A percentile compares a stretch with the other conserved stretches of the same genome.
Conservation (phyloP, 2,113 vertebrate genomes). For the Elachura formosa region DNA sequence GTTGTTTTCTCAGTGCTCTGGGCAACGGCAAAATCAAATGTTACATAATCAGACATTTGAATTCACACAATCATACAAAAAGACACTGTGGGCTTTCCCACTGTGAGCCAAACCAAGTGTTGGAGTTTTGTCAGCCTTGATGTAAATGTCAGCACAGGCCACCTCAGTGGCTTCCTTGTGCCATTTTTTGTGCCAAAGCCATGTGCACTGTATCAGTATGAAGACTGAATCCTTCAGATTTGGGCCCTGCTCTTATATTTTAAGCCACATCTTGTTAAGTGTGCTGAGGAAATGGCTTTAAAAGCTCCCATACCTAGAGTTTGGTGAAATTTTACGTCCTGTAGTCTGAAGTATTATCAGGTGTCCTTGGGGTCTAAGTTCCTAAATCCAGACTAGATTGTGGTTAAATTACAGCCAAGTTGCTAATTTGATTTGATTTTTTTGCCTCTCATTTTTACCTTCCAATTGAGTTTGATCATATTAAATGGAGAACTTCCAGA, state of each 20-base stretch:
- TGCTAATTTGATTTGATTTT: not conserved
- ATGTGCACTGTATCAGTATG: not conserved
- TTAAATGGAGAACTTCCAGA: not conserved
- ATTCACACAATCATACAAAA: not conserved
- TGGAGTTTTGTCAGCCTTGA: not conserved
- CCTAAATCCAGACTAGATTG: not conserved
- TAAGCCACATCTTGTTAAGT: not conserved
- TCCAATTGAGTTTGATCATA: not conserved
- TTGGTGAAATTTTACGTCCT: not conserved
- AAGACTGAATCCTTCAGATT: not conserved
- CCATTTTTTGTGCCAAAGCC: not conserved
- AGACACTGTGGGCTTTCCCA: not conserved
- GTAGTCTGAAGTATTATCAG: not conserved
- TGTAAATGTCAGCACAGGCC: not conserved
- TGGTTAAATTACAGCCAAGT: not conserved
- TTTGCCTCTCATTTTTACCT: not conserved
- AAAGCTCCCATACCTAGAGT: not conserved
- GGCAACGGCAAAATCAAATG: not conserved
- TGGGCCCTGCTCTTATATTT: not conserved
- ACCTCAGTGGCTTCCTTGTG: not conserved
- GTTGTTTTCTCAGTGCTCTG: not conserved
- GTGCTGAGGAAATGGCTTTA: not conserved
- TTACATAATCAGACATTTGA: constrained; percentile 11
- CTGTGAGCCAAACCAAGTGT: not conserved
- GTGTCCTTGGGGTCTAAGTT: not conserved